A percentile compares a stretch with the other conserved stretches of the same genome.
phyloP scores from a whole-genome alignment of 2,797 vertebrate species.

The Bucorvus abyssinicus region DNA sequence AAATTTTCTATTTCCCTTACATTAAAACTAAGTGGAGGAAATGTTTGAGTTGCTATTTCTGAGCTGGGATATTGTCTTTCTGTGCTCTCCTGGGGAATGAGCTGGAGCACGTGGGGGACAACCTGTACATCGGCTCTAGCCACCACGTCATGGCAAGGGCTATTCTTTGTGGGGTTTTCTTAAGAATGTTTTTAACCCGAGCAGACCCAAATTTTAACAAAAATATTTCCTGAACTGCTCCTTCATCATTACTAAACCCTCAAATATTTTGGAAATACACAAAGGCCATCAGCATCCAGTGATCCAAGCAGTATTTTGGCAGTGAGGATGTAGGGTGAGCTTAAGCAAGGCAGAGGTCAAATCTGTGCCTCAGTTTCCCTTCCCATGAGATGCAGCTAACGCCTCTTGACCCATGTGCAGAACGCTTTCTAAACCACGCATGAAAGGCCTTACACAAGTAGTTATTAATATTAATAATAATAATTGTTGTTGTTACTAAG shows the following conservation, averaged over 20 bases:
- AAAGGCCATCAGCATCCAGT: neutral
- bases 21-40: neutral
- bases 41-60: neutral
- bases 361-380: neutral
- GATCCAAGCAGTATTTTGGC: neutral
- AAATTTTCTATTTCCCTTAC: neutral
- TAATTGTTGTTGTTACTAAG: conserved; percentile 64
- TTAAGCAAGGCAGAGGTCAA: neutral
- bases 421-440: neutral
- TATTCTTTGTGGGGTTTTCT: neutral
- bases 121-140: neutral
- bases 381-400: neutral
- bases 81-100: neutral
- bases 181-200: neutral
- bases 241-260: neutral
- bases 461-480: conserved; percentile 71
- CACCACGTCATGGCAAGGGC: neutral
- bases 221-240: neutral
- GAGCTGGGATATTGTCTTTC: neutral
- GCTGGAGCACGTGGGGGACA: neutral
- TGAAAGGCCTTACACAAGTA: conserved; percentile 18
- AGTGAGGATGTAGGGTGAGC: neutral
- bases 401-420: neutral
- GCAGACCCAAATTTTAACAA: neutral
- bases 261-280: neutral